Percentiles rank a stretch among this genome's conserved stretches.
Evolutionary conservation across 2,113 vertebrate species (phyloP).

Genomic region (Sceloporus tristichus): DNA sequence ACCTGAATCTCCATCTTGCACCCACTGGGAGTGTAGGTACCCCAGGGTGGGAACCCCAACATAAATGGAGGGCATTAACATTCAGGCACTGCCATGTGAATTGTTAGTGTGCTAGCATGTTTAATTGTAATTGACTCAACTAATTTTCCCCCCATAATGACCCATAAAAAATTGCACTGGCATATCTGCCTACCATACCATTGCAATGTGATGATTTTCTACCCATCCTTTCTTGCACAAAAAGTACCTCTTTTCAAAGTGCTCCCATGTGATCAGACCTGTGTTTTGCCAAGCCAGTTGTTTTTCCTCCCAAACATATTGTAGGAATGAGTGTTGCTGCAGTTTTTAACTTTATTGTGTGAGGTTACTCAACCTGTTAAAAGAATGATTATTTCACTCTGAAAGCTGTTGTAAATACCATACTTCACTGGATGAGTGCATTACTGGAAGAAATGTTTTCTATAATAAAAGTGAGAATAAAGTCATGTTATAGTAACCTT

Average conservation of each 20-base stretch:
- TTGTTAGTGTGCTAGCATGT: neutral
- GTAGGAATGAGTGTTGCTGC: too few relatives aligned
- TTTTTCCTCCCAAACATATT: neutral
- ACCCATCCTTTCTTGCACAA: neutral
- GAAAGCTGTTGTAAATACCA: neutral
- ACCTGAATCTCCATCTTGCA: too few relatives aligned
- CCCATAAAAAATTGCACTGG: neutral
- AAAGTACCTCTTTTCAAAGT: neutral
- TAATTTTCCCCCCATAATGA: neutral
- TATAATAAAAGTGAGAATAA: neutral
- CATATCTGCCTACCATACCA: neutral
- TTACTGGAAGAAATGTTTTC: neutral
- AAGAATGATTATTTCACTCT: neutral
- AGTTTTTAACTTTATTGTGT: neutral
- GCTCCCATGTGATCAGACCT: neutral
- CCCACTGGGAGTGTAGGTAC: too few relatives aligned
- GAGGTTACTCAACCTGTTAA: neutral
- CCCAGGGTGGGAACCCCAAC: too few relatives aligned
- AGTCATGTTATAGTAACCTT: neutral
- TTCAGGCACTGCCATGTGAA: neutral
- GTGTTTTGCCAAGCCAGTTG: neutral
- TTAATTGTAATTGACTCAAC: neutral
- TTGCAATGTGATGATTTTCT: neutral
- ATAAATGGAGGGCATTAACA: neutral
- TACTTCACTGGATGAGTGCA: neutral